Evolutionary conservation across 2,113 vertebrate species (phyloP), one percentile per base, ranked within the genome.

Genomic region (Archocentrus centrarchus): DNA sequence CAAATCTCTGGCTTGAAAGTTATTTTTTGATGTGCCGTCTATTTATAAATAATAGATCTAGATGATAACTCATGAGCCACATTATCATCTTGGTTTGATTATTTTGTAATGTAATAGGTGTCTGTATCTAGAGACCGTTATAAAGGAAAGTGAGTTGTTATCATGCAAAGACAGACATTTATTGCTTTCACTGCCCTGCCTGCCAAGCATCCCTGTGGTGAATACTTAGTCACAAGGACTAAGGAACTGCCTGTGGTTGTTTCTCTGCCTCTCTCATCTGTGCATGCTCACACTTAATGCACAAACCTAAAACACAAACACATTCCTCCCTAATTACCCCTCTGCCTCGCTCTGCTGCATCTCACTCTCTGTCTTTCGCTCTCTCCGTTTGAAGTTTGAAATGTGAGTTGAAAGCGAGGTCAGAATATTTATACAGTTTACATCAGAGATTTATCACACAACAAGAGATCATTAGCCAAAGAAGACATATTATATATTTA

Each of bases 341-440:
- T 58, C 50, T 75, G 15, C 30, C 59, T 57, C 53, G 14, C 18
- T 24, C 14, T 57, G 24, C 79, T 73, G 62, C 47, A 18, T 80
- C 61, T 78, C 58, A 6, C 27, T 81, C 27, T 61, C 64, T 63
- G 22, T 4, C 35, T 70, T 59, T 47, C 15, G 41, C 50, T 47
- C 20, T 57, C 53, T 57, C 53, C 81, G 87, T 92, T 91, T 93
- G 91, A 91, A 88, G 87, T 93, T 88, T 79, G 15, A 84, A 85
- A 88, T 81, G 53, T 10, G 57, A 84, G 87, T 90, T 93, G 79
- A 92, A 89, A 78, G 63, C 61, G 53, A 87, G 91, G 92, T 89
- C 82, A 81, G 44, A 57, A 58, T 88, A 87, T 92, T 86, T 89
- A 59, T 88, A 73, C 77, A 1, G 5, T 86, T 88, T 86, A 82